Conservation (phyloP, 2,888 invertebrate species). For the Drosophila falleni region DNA sequence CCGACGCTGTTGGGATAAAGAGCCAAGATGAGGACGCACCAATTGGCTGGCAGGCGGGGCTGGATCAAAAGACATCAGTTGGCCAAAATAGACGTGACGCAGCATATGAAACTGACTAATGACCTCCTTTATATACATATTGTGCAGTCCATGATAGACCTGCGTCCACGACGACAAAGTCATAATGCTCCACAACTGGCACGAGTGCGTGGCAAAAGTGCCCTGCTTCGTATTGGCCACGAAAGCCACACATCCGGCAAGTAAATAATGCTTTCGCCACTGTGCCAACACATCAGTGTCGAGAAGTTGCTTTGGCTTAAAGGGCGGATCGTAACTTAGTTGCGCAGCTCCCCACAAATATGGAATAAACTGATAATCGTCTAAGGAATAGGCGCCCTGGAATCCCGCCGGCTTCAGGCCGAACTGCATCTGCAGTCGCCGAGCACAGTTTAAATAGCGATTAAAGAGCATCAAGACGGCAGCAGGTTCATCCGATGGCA, state of each 20-base stretch:
- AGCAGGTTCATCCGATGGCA: slow-evolving; percentile 91
- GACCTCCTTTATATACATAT: slow-evolving; percentile 99
- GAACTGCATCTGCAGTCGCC: slow-evolving; percentile 95
- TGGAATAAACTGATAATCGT: slow-evolving; percentile 99
- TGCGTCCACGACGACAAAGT: slow-evolving; percentile 96
- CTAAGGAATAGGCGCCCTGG: slow-evolving; percentile 99
- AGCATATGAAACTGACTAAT: slow-evolving; percentile 96
- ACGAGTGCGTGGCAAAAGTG: slow-evolving; percentile 99
- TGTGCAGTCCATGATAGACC: slow-evolving; percentile 96
- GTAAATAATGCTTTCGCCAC: slow-evolving; percentile 92
- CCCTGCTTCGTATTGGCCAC: slow-evolving; percentile 95
- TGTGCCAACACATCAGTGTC: slow-evolving; percentile 89
- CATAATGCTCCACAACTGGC: slow-evolving; percentile 99
- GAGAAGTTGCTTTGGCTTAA: slow-evolving; percentile 93
- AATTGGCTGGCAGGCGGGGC: slow-evolving; percentile 67
- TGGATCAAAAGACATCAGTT: slow-evolving; percentile 90
- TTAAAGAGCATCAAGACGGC: slow-evolving; percentile 87
- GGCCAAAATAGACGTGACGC: slow-evolving; percentile 97
- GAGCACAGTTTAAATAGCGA: slow-evolving; percentile 93
- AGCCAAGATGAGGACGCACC: slow-evolving; percentile 74
- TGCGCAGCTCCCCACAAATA: slow-evolving; percentile 99
- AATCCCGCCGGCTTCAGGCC: slow-evolving; percentile 99
- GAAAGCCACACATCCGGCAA: slow-evolving; percentile 95
- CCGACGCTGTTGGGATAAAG: slow-evolving; percentile 10
- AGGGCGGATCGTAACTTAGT: slow-evolving; percentile 91